These are phyloP conservation scores for Ailurus styani DNA, from an alignment of 2,113 vertebrate genomes.

Conservation along the genomic window DNA sequence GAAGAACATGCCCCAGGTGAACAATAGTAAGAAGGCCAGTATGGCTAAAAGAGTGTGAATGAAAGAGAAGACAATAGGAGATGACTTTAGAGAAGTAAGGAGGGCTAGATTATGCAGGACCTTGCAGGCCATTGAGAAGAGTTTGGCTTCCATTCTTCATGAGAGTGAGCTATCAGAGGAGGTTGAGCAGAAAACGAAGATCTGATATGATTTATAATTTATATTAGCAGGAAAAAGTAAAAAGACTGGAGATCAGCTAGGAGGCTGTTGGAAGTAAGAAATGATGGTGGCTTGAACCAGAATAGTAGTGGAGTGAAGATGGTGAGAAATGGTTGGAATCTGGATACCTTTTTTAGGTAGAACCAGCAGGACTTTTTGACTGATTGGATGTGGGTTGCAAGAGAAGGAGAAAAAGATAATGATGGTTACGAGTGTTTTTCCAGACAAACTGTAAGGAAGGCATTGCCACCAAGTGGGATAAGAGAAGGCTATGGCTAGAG, in stretches of 20 bases:
- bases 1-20: not conserved
- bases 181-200: not conserved
- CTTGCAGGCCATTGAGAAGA: not conserved
- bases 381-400: not conserved
- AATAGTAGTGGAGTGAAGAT: not conserved
- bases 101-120: not conserved
- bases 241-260: not conserved
- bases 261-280: not conserved
- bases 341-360: not conserved
- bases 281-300: not conserved
- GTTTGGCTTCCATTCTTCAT: not conserved
- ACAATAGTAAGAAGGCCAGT: not conserved
- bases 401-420: not conserved
- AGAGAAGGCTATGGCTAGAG: not conserved
- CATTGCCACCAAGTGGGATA: not conserved
- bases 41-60: not conserved
- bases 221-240: not conserved
- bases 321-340: not conserved
- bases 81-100: not conserved
- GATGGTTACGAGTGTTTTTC: not conserved
- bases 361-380: not conserved
- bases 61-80: not conserved
- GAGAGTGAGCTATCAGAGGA: not conserved
- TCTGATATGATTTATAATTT: too few relatives aligned
- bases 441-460: not conserved